Evolutionary conservation across 2,113 vertebrate species (phyloP).

Genomic region (Odocoileus hemionus): DNA sequence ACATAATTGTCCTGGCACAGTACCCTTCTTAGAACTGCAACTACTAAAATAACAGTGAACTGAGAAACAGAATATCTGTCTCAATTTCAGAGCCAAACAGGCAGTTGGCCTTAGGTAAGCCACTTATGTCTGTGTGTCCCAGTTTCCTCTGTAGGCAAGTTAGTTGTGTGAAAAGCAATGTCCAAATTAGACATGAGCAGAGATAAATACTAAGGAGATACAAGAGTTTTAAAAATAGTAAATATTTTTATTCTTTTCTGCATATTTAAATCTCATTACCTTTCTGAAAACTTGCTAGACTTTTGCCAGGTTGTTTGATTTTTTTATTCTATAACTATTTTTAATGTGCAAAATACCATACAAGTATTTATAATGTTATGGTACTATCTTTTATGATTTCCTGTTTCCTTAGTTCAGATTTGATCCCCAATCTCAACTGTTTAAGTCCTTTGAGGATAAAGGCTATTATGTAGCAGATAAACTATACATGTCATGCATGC

Average conservation of each 20-base stretch:
- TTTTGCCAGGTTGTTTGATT: background rate
- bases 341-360: background rate
- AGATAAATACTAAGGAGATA: slow-evolving; percentile 4
- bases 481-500: background rate
- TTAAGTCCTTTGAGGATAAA: slow-evolving; percentile 18
- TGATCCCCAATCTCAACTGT: background rate
- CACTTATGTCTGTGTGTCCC: background rate
- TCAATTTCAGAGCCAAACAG: background rate
- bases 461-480: background rate
- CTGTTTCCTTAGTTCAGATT: background rate
- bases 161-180: background rate
- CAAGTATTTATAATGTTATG: background rate
- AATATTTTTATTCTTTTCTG: background rate
- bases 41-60: background rate
- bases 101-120: background rate
- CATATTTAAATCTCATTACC: background rate
- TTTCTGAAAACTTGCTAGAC: background rate
- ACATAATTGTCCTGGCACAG: background rate
- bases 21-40: background rate
- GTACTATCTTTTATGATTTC: background rate
- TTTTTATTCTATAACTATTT: background rate
- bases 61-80: background rate
- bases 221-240: background rate
- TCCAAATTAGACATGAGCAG: background rate
- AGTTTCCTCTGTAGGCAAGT: background rate